Percentiles rank a stretch among this genome's conserved stretches.
Evolutionary conservation across 2,113 vertebrate species (phyloP).

Genomic region (Poeciliopsis turrubarensis): DNA sequence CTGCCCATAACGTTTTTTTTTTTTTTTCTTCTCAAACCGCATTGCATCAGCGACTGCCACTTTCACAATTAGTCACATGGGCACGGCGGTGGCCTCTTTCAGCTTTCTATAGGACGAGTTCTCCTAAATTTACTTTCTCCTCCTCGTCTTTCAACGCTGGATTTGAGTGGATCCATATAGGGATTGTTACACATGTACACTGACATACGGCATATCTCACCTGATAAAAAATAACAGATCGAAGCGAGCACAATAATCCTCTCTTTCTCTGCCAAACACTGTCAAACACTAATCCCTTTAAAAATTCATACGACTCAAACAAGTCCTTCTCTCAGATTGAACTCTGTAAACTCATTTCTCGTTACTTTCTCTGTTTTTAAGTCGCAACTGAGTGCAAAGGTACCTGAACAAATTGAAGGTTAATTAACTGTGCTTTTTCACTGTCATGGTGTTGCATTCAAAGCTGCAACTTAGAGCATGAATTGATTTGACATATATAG

Average conservation of each 20-base stretch:
- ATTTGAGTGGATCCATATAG: constrained; percentile 45
- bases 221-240: constrained; percentile 12
- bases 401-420: constrained; percentile 1
- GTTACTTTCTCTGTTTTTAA: constrained; percentile 17
- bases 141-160: constrained; percentile 33
- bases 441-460: not conserved
- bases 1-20: constrained; percentile 1
- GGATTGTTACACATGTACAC: constrained; percentile 14
- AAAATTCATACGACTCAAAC: constrained; percentile 32
- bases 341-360: not conserved
- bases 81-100: constrained; percentile 35
- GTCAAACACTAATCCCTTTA: constrained; percentile 18
- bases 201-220: constrained; percentile 11
- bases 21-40: not conserved
- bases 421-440: constrained; percentile 3
- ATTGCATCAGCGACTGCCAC: constrained; percentile 12
- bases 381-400: constrained; percentile 5
- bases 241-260: constrained; percentile 21
- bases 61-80: constrained; percentile 45
- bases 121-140: constrained; percentile 32
- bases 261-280: constrained; percentile 15
- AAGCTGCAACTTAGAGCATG: not conserved
- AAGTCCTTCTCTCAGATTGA: not conserved
- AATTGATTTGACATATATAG: not conserved
- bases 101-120: constrained; percentile 9